Evolutionary conservation across 92 coral and sea anemone species (phyloP).

Genomic region (Paragorgia papillata): DNA sequence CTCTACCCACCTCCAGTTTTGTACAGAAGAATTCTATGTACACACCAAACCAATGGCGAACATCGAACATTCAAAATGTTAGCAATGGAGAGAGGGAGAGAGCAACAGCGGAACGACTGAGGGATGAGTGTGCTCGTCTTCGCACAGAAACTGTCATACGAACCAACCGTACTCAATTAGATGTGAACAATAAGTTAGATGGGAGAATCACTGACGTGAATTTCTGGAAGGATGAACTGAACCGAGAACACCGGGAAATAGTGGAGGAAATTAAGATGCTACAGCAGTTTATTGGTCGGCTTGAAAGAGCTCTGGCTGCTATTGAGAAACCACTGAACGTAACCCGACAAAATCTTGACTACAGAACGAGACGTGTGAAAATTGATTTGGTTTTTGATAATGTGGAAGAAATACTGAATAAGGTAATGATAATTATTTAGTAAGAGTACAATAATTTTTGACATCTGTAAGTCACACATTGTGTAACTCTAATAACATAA

Average conservation of each 20-base stretch:
- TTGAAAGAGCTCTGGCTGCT: slow-evolving; percentile 92
- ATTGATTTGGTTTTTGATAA: slow-evolving; percentile 92
- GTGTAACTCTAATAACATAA: not conserved
- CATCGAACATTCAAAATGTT: slow-evolving; percentile 87
- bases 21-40: slow-evolving; percentile 87
- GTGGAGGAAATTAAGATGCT: slow-evolving; percentile 93
- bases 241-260: slow-evolving; percentile 89
- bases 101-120: slow-evolving; percentile 92
- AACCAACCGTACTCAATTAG: slow-evolving; percentile 95
- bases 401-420: slow-evolving; percentile 80
- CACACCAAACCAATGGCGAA: slow-evolving; percentile 90
- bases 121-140: slow-evolving; percentile 95
- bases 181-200: slow-evolving; percentile 92
- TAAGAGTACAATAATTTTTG: not conserved
- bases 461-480: not conserved
- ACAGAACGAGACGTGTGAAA: slow-evolving; percentile 85
- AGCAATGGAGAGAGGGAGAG: slow-evolving; percentile 92
- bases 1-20: slow-evolving; percentile 83
- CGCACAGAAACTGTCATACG: slow-evolving; percentile 90
- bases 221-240: slow-evolving; percentile 88
- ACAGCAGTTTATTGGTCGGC: slow-evolving; percentile 92
- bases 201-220: slow-evolving; percentile 83
- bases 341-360: slow-evolving; percentile 82
- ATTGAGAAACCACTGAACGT: slow-evolving; percentile 89
- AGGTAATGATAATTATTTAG: slow-evolving; percentile 57